phyloP scores from a whole-genome alignment of 2,113 vertebrate species.

The Pollachius pollachius region DNA sequence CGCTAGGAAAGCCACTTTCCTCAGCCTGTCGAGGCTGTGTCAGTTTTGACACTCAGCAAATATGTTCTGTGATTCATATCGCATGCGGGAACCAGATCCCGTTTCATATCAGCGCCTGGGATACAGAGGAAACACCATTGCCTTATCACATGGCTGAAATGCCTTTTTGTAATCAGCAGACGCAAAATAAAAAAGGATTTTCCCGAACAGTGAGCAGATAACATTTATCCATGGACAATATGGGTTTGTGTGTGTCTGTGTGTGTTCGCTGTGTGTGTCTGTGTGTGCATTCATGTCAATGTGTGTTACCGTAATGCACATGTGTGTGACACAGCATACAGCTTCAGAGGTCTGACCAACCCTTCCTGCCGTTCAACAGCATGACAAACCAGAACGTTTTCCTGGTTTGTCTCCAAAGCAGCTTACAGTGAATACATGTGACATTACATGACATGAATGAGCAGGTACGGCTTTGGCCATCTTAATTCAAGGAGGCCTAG shows the following conservation, averaged over 20 bases:
- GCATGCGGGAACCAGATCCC: conserved; percentile 2
- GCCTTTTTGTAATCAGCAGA: not conserved
- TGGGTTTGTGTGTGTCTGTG: conserved; percentile 10
- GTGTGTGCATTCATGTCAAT: too few relatives aligned
- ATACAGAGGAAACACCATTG: conserved; percentile 23
- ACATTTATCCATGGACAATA: conserved; percentile 9
- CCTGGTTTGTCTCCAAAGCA: too few relatives aligned
- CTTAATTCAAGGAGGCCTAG: too few relatives aligned
- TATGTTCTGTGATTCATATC: conserved; percentile 23
- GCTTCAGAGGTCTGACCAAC: too few relatives aligned
- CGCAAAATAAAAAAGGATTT: conserved; percentile 20
- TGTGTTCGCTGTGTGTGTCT: not conserved
- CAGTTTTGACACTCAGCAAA: conserved; percentile 44
- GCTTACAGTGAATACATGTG: too few relatives aligned
- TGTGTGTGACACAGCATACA: too few relatives aligned
- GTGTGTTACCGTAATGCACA: too few relatives aligned
- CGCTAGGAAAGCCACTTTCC: conserved; percentile 34
- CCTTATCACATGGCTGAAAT: conserved; percentile 17
- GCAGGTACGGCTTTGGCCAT: too few relatives aligned
- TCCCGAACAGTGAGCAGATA: conserved; percentile 2
- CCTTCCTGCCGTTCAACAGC: too few relatives aligned
- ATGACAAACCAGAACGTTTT: too few relatives aligned
- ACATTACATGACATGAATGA: too few relatives aligned
- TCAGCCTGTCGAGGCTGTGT: conserved; percentile 34
- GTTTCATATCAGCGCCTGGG: conserved; percentile 14